Percentiles rank a stretch among this genome's conserved stretches.
phyloP scores from a whole-genome alignment of 2,888 invertebrate genomes.

The Aricia artaxerxes region DNA sequence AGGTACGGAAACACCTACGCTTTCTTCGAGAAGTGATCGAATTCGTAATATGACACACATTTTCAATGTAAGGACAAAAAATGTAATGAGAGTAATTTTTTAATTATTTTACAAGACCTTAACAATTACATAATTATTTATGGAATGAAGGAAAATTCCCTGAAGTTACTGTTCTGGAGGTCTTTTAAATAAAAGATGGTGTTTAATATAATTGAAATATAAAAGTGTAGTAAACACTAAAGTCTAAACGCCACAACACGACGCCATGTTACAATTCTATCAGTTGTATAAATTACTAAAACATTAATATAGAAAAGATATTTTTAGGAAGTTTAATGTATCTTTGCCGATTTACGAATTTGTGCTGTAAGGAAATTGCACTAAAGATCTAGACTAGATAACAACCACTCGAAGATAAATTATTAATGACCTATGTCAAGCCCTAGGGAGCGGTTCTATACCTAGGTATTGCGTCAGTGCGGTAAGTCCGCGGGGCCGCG shows the following conservation, averaged over 20 bases:
- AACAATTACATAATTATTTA: too few relatives aligned
- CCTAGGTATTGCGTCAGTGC: neutral
- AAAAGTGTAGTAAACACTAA: too few relatives aligned
- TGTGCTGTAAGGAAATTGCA: neutral
- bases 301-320: neutral
- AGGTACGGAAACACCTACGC: neutral
- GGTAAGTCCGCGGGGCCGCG: neutral
- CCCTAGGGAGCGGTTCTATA: neutral
- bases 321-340: neutral
- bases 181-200: too few relatives aligned
- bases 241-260: too few relatives aligned
- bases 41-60: too few relatives aligned
- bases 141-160: too few relatives aligned
- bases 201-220: too few relatives aligned
- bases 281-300: too few relatives aligned
- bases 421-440: neutral
- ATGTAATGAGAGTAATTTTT: too few relatives aligned
- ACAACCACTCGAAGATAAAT: neutral
- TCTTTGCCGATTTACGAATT: neutral
- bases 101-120: too few relatives aligned
- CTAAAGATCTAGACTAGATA: neutral
- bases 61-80: too few relatives aligned
- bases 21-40: neutral
- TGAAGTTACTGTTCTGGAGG: neutral
- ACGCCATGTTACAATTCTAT: too few relatives aligned